Percentiles rank a stretch among this genome's conserved stretches.
Conservation (phyloP, 2,888 invertebrate species). For the Epiblema foenella region DNA sequence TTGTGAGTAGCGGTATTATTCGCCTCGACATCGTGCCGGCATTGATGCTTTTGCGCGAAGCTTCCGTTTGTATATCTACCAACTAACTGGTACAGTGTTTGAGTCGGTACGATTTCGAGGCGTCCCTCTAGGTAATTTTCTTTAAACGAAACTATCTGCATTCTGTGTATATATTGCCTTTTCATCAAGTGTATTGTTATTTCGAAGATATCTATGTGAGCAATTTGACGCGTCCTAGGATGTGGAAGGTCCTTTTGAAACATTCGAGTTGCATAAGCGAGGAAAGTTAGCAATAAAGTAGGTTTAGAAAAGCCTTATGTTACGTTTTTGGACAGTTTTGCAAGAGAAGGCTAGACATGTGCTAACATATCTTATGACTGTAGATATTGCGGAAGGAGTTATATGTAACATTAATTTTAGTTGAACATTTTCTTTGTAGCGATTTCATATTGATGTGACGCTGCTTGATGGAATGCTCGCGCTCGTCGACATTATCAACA, state of each 20-base stretch:
- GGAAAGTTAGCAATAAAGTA: slow-evolving; percentile 70
- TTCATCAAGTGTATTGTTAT: slow-evolving; percentile 55
- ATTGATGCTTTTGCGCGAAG: slow-evolving; percentile 2
- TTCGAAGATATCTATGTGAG: slow-evolving; percentile 46
- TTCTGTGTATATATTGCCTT: slow-evolving; percentile 60
- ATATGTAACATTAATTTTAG: slow-evolving; percentile 78
- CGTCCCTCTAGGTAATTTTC: slow-evolving; percentile 56
- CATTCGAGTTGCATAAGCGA: slow-evolving; percentile 63
- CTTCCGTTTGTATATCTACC: neutral
- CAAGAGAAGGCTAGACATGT: slow-evolving; percentile 59
- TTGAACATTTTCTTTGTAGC: slow-evolving; percentile 80
- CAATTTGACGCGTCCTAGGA: slow-evolving; percentile 46
- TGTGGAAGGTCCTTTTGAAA: slow-evolving; percentile 31
- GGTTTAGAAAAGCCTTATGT: slow-evolving; percentile 40
- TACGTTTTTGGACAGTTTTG: slow-evolving; percentile 34
- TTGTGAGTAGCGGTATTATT: slow-evolving; percentile 14
- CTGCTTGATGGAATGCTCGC: slow-evolving; percentile 75
- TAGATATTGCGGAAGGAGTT: slow-evolving; percentile 67
- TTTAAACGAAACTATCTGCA: slow-evolving; percentile 53
- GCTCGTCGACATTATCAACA: slow-evolving; percentile 52
- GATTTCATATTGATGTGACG: slow-evolving; percentile 75
- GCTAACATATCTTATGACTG: slow-evolving; percentile 80
- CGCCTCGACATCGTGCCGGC: slow-evolving; percentile 20
- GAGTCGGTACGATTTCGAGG: slow-evolving; percentile 44
- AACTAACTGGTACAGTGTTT: neutral